Percentiles rank a stretch among this genome's conserved stretches.
phyloP scores from a whole-genome alignment of 2,113 vertebrate genomes.

The Coptodon rendalli region DNA sequence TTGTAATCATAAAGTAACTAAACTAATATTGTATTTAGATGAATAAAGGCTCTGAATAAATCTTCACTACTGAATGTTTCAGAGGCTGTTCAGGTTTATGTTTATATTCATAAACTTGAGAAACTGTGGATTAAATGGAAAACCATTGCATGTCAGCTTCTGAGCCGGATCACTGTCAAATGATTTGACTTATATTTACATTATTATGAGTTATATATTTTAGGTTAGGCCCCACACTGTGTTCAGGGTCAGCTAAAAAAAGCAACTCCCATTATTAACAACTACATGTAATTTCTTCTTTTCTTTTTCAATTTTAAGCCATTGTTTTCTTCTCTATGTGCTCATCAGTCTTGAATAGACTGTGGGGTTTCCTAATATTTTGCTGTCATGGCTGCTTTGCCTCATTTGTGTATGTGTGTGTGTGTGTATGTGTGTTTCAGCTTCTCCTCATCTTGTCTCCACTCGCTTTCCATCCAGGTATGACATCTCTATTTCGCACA shows the following conservation, averaged over 20 bases:
- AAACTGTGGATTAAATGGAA: not conserved
- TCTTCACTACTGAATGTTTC: not conserved
- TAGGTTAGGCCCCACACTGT: not conserved
- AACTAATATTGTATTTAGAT: not conserved
- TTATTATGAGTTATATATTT: not conserved
- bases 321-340: not conserved
- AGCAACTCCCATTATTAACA: not conserved
- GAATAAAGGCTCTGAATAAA: not conserved
- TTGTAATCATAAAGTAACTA: not conserved
- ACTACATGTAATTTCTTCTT: not conserved
- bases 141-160: not conserved
- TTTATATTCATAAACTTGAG: not conserved
- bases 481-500: conserved; percentile 26
- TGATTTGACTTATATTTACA: not conserved
- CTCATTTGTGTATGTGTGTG: not conserved
- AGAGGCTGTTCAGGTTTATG: not conserved
- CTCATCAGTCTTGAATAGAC: conserved; percentile 4
- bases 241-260: not conserved
- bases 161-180: not conserved
- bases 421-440: not conserved
- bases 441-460: conserved; percentile 19
- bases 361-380: not conserved
- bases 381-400: not conserved
- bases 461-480: conserved; percentile 32
- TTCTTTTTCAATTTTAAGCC: not conserved